Conservation (phyloP, 2,888 invertebrate genomes). For the Mythimna loreyi region DNA sequence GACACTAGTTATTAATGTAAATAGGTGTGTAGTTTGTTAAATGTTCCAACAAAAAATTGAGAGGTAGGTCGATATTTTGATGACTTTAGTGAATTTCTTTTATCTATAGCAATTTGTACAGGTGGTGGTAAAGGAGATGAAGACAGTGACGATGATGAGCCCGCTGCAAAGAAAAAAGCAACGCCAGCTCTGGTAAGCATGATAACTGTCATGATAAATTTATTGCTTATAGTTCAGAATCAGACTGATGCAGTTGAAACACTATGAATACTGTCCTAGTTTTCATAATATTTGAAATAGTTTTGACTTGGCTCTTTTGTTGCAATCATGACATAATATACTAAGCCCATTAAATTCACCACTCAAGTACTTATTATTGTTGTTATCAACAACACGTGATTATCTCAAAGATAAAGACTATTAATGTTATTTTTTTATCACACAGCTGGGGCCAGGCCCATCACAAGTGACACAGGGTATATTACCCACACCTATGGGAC, state of each 20-base stretch:
- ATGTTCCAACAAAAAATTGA: conserved; percentile 63
- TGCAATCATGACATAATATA: not conserved
- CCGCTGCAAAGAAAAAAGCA: conserved; percentile 94
- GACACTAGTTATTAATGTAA: conserved; percentile 79
- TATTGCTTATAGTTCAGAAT: too few relatives aligned
- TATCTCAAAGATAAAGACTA: conserved; percentile 19
- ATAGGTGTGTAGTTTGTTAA: conserved; percentile 82
- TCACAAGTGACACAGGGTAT: conserved; percentile 92
- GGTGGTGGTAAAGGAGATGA: conserved; percentile 93
- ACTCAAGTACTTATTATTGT: conserved; percentile 22
- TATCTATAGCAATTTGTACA: conserved; percentile 71
- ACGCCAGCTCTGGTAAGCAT: conserved; percentile 89
- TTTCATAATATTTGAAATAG: not conserved
- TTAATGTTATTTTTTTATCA: not conserved
- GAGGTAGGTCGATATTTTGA: conserved; percentile 61
- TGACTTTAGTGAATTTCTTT: conserved; percentile 22
- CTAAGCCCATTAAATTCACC: not conserved
- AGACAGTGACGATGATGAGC: conserved; percentile 96
- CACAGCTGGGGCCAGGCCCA: conserved; percentile 90
- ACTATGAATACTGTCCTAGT: not conserved
- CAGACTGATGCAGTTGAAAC: not conserved
- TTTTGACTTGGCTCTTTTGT: not conserved
- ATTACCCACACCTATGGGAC: conserved; percentile 91
- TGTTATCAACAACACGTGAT: conserved; percentile 26
- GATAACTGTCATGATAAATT: not conserved